phyloP scores from a whole-genome alignment of 1,140 invertebrate genomes.

The Calliphora vicina region DNA sequence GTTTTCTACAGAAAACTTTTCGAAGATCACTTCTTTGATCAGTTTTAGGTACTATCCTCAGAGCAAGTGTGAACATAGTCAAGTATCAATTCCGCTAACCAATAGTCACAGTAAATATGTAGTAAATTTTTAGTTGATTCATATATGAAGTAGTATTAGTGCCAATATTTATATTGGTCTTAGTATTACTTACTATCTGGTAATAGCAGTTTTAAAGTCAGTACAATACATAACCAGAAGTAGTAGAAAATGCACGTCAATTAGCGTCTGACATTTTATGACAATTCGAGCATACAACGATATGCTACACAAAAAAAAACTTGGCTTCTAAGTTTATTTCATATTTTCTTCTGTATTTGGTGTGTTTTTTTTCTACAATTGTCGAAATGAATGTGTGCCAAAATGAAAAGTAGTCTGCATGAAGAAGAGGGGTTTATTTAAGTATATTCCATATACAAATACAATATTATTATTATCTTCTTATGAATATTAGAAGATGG shows the following conservation, averaged over 20 bases:
- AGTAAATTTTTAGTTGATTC: too few species aligned
- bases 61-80: too few species aligned
- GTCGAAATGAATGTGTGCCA: not conserved
- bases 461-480: not conserved
- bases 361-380: not conserved
- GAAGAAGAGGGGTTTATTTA: not conserved
- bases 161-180: too few species aligned
- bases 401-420: not conserved
- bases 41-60: too few species aligned
- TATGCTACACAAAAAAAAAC: not conserved
- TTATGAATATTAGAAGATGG: conserved; percentile 5
- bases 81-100: too few species aligned
- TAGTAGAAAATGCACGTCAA: conserved; percentile 13
- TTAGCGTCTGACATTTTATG: conserved; percentile 31
- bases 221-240: not conserved
- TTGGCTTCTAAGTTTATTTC: not conserved
- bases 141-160: too few species aligned
- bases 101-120: too few species aligned
- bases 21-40: too few species aligned
- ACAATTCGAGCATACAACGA: conserved; percentile 6
- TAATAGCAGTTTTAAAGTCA: too few species aligned
- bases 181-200: too few species aligned
- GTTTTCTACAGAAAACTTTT: too few species aligned
- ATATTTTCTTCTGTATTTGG: not conserved
- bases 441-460: not conserved